Conservation (phyloP, 2,797 vertebrate species). For the Poecilia picta region DNA sequence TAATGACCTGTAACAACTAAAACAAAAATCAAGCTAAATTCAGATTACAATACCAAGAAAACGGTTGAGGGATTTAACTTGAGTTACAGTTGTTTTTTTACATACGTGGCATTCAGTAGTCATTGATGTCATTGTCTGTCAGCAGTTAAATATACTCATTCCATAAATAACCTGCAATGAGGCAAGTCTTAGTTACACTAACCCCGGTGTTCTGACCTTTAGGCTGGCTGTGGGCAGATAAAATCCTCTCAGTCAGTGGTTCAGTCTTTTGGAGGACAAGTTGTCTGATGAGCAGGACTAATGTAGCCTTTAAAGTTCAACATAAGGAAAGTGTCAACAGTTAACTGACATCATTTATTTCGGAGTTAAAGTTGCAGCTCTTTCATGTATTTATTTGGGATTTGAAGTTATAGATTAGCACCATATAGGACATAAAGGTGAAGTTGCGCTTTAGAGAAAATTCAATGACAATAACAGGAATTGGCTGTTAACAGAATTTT, state of each 20-base stretch:
- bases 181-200: slow-evolving; percentile 46
- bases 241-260: slow-evolving; percentile 44
- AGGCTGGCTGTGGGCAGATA: slow-evolving; percentile 18
- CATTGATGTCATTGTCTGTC: neutral
- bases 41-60: neutral
- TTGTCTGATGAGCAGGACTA: slow-evolving; percentile 12
- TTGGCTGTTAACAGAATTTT: neutral
- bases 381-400: neutral
- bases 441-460: neutral
- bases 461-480: neutral
- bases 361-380: neutral
- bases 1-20: neutral
- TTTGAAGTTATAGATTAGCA: neutral
- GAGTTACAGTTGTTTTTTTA: neutral
- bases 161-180: slow-evolving; percentile 39
- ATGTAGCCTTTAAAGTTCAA: slow-evolving; percentile 7
- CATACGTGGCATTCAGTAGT: neutral
- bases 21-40: neutral
- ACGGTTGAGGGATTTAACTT: neutral
- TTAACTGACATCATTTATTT: neutral
- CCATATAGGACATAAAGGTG: neutral
- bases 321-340: neutral
- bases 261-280: neutral
- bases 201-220: slow-evolving; percentile 28
- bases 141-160: slow-evolving; percentile 20